A percentile compares a stretch with the other conserved stretches of the same genome.
phyloP scores from a whole-genome alignment of 2,888 invertebrate genomes.

The Chloroclystis v-ata region DNA sequence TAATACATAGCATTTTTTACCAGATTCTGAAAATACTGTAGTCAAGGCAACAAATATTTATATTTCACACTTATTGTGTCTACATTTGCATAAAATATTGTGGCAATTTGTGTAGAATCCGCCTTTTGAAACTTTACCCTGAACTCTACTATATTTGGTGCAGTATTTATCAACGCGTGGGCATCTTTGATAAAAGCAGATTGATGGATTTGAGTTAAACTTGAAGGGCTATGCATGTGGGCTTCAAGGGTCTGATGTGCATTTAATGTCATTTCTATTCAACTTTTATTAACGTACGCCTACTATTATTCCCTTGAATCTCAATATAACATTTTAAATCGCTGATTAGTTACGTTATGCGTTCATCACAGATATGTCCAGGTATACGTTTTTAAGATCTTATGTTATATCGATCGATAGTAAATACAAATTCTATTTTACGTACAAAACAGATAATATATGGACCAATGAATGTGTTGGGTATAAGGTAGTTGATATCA shows the following conservation, averaged over 20 bases:
- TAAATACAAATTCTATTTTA: no score
- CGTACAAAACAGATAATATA: conserved; percentile 7
- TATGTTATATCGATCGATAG: background rate
- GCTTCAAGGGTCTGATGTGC: conserved; percentile 1
- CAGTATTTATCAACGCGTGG: conserved; percentile 4
- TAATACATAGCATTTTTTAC: background rate
- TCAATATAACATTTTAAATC: no score
- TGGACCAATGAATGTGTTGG: conserved; percentile 24
- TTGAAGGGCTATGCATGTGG: conserved; percentile 5
- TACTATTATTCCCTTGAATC: background rate
- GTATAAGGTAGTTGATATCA: conserved; percentile 33
- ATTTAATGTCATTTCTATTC: conserved; percentile 3
- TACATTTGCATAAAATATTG: no score
- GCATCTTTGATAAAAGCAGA: background rate
- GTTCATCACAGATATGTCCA: no score
- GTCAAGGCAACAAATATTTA: background rate
- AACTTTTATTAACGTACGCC: background rate
- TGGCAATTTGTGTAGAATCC: no score
- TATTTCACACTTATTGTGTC: conserved; percentile 1
- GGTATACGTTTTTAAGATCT: no score
- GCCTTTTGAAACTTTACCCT: conserved; percentile 1
- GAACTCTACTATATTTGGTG: conserved; percentile 7
- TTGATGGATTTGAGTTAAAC: background rate
- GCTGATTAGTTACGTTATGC: no score
- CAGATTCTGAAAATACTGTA: background rate